A percentile compares a stretch with the other conserved stretches of the same genome.
phyloP scores from a whole-genome alignment of 2,113 vertebrate genomes.

The Myocastor coypus region DNA sequence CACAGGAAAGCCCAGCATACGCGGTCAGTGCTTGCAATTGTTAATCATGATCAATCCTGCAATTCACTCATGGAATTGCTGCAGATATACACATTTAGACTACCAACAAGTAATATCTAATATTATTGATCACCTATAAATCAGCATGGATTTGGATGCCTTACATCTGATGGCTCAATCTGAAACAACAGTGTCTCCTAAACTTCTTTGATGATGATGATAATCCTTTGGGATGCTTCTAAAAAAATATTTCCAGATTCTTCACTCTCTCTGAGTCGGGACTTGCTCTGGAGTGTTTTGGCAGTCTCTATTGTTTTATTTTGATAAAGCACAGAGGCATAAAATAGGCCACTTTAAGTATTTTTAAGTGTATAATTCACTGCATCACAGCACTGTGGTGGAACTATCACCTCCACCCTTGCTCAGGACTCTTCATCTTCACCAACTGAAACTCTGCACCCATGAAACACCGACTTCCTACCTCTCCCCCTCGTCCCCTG shows the following conservation, averaged over 20 bases:
- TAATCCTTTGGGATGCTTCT: background rate
- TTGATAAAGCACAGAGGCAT: background rate
- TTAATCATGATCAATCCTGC: background rate
- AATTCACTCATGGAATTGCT: background rate
- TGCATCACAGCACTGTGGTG: too few relatives aligned
- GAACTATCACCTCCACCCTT: rapidly evolving
- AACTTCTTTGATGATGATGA: background rate
- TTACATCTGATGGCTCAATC: background rate
- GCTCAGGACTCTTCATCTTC: background rate
- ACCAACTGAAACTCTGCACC: background rate
- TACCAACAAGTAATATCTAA: background rate
- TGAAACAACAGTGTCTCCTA: background rate
- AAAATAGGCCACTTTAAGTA: background rate
- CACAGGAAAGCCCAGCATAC: background rate
- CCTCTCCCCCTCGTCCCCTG: too few relatives aligned
- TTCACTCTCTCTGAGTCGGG: background rate
- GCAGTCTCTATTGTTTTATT: background rate
- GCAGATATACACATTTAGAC: background rate
- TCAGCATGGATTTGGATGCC: background rate
- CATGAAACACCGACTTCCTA: background rate
- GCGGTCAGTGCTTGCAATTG: background rate
- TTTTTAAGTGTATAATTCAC: background rate
- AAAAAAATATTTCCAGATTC: background rate
- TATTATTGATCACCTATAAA: background rate
- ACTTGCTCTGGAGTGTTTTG: background rate